phyloP scores from a whole-genome alignment of 2,113 vertebrate species.

The Psittacula cyanocephala region DNA sequence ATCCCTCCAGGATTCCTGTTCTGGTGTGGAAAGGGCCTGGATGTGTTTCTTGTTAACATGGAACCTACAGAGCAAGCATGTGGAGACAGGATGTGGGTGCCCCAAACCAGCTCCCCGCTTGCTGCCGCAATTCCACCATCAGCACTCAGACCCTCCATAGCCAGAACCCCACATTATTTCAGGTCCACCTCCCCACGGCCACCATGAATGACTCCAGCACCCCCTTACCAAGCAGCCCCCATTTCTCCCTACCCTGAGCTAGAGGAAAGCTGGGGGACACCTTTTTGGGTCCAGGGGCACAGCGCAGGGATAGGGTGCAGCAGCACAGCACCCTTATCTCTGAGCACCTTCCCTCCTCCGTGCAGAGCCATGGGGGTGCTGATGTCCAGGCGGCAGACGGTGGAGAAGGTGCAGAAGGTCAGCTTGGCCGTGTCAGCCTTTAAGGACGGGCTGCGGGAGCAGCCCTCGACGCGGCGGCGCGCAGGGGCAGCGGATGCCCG shows the following conservation, averaged over 20 bases:
- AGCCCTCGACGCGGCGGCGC: constrained; percentile 62
- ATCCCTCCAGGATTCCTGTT: neutral
- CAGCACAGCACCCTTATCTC: neutral
- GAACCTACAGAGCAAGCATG: neutral
- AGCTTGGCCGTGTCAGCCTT: constrained; percentile 92
- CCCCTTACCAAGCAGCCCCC: neutral
- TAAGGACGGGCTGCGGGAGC: constrained; percentile 88
- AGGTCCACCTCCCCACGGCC: neutral
- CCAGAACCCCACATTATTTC: neutral
- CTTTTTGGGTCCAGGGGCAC: neutral
- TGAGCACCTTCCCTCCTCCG: neutral
- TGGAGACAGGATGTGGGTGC: neutral
- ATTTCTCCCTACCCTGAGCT: neutral
- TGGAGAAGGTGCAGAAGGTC: constrained; percentile 97
- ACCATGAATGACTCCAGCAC: rapidly evolving
- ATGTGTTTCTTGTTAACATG: neutral
- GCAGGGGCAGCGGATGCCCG: constrained; percentile 42
- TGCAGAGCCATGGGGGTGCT: constrained; percentile 91
- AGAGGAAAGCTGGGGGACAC: rapidly evolving
- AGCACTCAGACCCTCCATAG: neutral
- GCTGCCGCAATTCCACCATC: rapidly evolving
- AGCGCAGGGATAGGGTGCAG: neutral
- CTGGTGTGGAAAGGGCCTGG: neutral
- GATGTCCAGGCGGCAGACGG: constrained; percentile 96
- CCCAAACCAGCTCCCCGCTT: neutral